Evolutionary conservation across 2,888 invertebrate species (phyloP).

Genomic region (Dicyrtomina minuta): DNA sequence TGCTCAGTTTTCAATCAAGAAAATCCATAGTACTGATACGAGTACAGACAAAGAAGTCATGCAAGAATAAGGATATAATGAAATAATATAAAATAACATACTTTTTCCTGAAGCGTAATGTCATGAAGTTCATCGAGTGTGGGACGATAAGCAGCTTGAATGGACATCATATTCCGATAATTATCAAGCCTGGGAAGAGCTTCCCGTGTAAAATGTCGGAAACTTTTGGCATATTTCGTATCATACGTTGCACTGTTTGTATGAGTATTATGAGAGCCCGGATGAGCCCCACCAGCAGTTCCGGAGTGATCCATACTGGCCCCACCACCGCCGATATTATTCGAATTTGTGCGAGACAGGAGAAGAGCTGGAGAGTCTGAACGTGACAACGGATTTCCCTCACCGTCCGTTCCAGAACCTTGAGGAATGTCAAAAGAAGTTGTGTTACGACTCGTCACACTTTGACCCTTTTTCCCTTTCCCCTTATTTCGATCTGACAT

Average conservation of each 20-base stretch:
- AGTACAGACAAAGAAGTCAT: too few relatives aligned
- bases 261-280: slow-evolving; percentile 16
- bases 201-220: slow-evolving; percentile 82
- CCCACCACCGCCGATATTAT: neutral
- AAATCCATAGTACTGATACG: too few relatives aligned
- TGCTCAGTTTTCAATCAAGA: too few relatives aligned
- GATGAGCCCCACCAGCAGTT: neutral
- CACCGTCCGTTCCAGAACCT: slow-evolving; percentile 22
- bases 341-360: slow-evolving; percentile 19
- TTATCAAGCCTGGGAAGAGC: slow-evolving; percentile 84
- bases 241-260: slow-evolving; percentile 59
- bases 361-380: slow-evolving; percentile 45
- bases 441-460: slow-evolving; percentile 25
- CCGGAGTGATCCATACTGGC: slow-evolving; percentile 8
- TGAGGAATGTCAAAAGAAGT: slow-evolving; percentile 35
- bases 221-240: slow-evolving; percentile 76
- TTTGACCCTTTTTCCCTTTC: slow-evolving; percentile 9
- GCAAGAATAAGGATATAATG: too few relatives aligned
- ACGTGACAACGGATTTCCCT: slow-evolving; percentile 28
- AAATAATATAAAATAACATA: neutral
- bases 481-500: slow-evolving; percentile 14
- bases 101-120: slow-evolving; percentile 18
- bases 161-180: slow-evolving; percentile 83
- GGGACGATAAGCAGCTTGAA: slow-evolving; percentile 82
- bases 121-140: slow-evolving; percentile 87